Evolutionary conservation across 1,140 invertebrate genomes (phyloP), one percentile per base, ranked within the genome.

Genomic region (Dendrolimus kikuchii): DNA sequence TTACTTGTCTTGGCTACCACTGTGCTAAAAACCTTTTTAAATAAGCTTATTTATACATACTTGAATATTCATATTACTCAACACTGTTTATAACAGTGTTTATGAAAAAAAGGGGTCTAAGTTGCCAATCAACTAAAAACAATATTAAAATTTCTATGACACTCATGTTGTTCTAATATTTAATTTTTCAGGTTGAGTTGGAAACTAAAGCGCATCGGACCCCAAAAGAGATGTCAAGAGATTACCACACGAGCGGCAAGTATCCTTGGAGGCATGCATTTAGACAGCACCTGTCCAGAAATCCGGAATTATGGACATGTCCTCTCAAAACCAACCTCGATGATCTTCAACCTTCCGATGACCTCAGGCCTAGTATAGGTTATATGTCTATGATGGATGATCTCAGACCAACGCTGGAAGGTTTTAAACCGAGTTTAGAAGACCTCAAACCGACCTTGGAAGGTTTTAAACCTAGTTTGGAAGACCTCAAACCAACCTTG

Each of bases 241-340:
- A 86, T 50, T 86, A 83, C 69, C 80, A 83, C 59, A 61, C 74
- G 40, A 67, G 74, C 57, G 78, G 80, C 38, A 81, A 79, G 38
- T 68, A 81, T 43, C 78, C 82, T 4, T 86, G 82, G 82, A 49
- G 82, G 52, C 76, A 77, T 50, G 74, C 77, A 4, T 86, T 86
- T 68, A 58, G 82, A n/a, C 47, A 64, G 46, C 81, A 85, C 50
- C 64, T 83, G 8, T 49, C 69, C 6, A 52, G 50, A 5, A 61
- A 85, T 47, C 72, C 79, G 1, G 62, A 73, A 43, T 65, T 82
- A 4, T 85, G 81, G 80, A 71, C 62, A 5, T 51, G 50, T 51
- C 50, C 50, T 5, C 36, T 48, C 36, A 48, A 48, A 38, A 7
- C 7, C 9, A 42, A 7, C 6, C 38, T 4, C 49, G 50, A 51